A percentile compares a stretch with the other conserved stretches of the same genome.
Conservation (phyloP, 2,888 invertebrate species). For the Leistus spinibarbis region DNA sequence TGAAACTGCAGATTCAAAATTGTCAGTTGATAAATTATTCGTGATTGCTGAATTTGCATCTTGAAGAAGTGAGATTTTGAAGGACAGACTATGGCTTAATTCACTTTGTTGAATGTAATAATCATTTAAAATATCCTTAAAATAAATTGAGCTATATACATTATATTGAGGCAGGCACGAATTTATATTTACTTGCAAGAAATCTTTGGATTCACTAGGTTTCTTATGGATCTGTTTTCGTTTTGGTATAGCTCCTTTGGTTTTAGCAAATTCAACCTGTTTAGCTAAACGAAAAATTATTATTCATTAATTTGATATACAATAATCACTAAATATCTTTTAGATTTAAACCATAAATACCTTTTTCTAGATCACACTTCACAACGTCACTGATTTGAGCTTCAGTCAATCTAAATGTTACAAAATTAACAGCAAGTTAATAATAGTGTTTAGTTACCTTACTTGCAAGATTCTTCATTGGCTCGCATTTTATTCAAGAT, state of each 20-base stretch:
- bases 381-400: conserved; percentile 4
- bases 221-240: not conserved
- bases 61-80: conserved; percentile 56
- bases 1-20: conserved; percentile 44
- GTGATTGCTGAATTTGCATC: conserved; percentile 52
- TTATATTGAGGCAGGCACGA: not conserved
- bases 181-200: not conserved
- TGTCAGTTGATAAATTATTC: conserved; percentile 48
- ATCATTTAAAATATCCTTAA: conserved; percentile 13
- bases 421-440: not conserved
- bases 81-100: conserved; percentile 53
- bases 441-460: conserved; percentile 33
- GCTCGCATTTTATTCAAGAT: conserved; percentile 56
- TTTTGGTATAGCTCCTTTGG: not conserved
- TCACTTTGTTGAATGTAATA: conserved; percentile 54
- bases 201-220: not conserved
- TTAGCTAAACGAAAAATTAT: too few species aligned
- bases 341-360: not conserved
- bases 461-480: conserved; percentile 56
- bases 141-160: not conserved
- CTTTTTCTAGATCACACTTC: conserved; percentile 9
- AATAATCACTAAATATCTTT: not conserved
- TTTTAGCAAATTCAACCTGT: not conserved
- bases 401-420: conserved; percentile 16
- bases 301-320: not conserved